Conservation (phyloP, 2,888 invertebrate genomes). For the Furcula furcula region DNA sequence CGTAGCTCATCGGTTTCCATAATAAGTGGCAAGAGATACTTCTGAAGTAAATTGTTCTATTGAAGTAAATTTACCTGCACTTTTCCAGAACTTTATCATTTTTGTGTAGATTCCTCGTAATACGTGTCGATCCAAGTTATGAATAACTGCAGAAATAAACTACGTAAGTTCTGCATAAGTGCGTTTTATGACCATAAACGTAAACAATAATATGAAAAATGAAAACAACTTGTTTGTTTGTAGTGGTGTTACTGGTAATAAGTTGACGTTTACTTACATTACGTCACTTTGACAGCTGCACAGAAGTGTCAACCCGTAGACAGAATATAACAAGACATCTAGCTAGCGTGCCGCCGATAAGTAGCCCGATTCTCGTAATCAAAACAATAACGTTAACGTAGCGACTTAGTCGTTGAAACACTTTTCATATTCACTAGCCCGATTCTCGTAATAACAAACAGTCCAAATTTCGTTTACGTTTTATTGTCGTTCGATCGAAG, state of each 20-base stretch:
- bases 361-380: too few species aligned
- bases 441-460: too few species aligned
- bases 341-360: too few species aligned
- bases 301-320: too few species aligned
- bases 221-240: slow-evolving; percentile 45
- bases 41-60: neutral
- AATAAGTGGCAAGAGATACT: neutral
- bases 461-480: too few species aligned
- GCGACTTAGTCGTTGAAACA: too few species aligned
- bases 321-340: too few species aligned
- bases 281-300: too few species aligned
- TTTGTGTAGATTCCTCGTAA: slow-evolving; percentile 39
- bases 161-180: slow-evolving; percentile 46
- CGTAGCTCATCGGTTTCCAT: slow-evolving; percentile 1
- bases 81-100: slow-evolving; percentile 91
- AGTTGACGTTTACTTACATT: too few species aligned
- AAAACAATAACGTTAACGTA: too few species aligned
- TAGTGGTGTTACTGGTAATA: slow-evolving; percentile 11
- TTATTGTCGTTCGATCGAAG: too few species aligned
- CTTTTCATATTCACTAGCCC: too few species aligned
- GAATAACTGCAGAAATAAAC: slow-evolving; percentile 26
- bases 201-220: slow-evolving; percentile 57
- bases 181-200: slow-evolving; percentile 43
- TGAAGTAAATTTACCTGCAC: slow-evolving; percentile 78
- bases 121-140: slow-evolving; percentile 27